Evolutionary conservation across 2,888 invertebrate genomes (phyloP).

Genomic region (Pachymerium ferrugineum): DNA sequence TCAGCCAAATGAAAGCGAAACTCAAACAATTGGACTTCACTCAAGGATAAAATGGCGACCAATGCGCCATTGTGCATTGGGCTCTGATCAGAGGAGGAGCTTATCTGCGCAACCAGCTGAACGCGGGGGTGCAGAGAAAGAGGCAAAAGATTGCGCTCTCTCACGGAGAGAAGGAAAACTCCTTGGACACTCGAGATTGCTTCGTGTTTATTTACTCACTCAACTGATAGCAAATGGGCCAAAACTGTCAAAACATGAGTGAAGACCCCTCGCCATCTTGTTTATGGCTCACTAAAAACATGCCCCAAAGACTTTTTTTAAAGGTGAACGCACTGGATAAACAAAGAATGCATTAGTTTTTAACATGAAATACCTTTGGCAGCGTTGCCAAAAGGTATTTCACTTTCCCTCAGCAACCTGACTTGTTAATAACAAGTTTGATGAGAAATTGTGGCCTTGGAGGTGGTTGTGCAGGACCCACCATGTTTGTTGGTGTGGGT

Average conservation of each 20-base stretch:
- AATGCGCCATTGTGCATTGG: neutral
- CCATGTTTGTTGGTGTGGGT: neutral
- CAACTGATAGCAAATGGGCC: neutral
- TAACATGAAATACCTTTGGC: too few species aligned
- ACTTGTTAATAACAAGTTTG: neutral
- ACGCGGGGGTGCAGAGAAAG: neutral
- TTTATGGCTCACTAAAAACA: too few species aligned
- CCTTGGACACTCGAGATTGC: neutral
- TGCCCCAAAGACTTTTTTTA: too few species aligned
- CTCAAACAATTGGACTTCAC: slow-evolving; percentile 1
- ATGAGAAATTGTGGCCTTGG: neutral
- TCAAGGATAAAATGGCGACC: slow-evolving; percentile 14
- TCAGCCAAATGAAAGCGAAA: neutral
- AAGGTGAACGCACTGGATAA: too few species aligned
- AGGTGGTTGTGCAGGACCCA: neutral
- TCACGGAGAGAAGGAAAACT: neutral
- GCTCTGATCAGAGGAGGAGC: neutral
- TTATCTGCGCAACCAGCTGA: slow-evolving; percentile 7
- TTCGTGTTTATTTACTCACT: neutral
- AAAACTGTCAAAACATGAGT: slow-evolving; percentile 6
- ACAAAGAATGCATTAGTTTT: too few species aligned
- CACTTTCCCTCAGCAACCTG: neutral
- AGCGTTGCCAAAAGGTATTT: too few species aligned
- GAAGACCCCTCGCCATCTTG: neutral
- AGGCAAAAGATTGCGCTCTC: neutral